Conservation (phyloP, 2,113 vertebrate genomes). For the Sterrhoptilus dennistouni region DNA sequence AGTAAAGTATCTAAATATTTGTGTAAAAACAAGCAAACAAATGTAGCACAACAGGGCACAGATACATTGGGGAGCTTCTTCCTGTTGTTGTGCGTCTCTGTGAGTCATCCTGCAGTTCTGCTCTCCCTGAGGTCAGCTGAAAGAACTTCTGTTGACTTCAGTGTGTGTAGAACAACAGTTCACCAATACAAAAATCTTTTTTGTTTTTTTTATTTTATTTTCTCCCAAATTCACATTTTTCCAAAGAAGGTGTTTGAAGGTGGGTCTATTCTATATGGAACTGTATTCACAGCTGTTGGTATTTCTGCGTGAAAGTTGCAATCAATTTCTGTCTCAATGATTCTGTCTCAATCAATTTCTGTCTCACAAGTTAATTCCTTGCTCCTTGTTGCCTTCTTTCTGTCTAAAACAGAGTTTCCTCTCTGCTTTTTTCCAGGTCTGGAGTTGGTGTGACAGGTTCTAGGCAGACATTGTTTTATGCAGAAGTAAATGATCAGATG, state of each 20-base stretch:
- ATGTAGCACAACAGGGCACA: background rate
- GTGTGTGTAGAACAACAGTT: background rate
- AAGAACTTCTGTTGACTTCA: background rate
- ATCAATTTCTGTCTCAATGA: background rate
- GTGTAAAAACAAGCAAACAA: slow-evolving; percentile 14
- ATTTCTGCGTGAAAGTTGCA: background rate
- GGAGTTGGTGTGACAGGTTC: slow-evolving; percentile 86
- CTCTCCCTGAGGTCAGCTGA: background rate
- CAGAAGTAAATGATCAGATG: slow-evolving; percentile 87
- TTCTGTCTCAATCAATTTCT: background rate
- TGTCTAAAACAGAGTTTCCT: background rate
- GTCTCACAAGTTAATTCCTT: background rate
- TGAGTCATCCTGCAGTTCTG: background rate
- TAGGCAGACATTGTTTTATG: slow-evolving; percentile 89
- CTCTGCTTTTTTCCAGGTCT: slow-evolving; percentile 69
- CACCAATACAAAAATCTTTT: background rate
- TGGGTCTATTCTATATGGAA: background rate
- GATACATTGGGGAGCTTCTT: background rate
- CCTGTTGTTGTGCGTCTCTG: background rate
- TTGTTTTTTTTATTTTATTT: background rate
- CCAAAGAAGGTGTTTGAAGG: background rate
- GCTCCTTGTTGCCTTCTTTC: background rate
- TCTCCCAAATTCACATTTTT: background rate
- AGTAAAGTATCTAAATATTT: slow-evolving; percentile 36
- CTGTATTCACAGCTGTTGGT: background rate